phyloP scores from a whole-genome alignment of 2,888 invertebrate genomes.

The Miltochrista miniata region DNA sequence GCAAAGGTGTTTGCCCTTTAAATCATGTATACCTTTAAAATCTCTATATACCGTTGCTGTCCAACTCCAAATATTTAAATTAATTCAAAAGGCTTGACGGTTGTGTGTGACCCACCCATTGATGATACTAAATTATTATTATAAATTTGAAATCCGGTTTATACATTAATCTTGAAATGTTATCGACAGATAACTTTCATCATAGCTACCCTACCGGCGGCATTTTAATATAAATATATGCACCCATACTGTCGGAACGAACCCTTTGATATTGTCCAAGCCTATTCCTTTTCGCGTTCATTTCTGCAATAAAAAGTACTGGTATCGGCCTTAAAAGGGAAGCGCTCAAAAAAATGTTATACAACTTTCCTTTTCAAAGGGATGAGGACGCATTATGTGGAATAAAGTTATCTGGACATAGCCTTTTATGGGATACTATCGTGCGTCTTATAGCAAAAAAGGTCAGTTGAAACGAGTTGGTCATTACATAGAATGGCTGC shows the following conservation, averaged over 20 bases:
- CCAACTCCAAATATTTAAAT: too few relatives aligned
- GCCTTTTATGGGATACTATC: constrained; percentile 74
- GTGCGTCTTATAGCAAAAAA: constrained; percentile 67
- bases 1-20: constrained; percentile 58
- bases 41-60: too few relatives aligned
- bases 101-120: too few relatives aligned
- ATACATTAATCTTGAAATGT: too few relatives aligned
- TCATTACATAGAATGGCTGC: constrained; percentile 67
- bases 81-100: too few relatives aligned
- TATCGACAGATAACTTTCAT: too few relatives aligned
- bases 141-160: too few relatives aligned
- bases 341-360: constrained; percentile 70
- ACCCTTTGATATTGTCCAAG: constrained; percentile 62
- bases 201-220: too few relatives aligned
- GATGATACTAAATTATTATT: too few relatives aligned
- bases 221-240: constrained; percentile 52
- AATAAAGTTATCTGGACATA: constrained; percentile 80
- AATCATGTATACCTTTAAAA: not conserved
- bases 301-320: constrained; percentile 70
- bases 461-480: constrained; percentile 63
- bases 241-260: constrained; percentile 49
- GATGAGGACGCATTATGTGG: constrained; percentile 71
- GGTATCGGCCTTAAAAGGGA: constrained; percentile 65
- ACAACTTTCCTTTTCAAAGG: constrained; percentile 80
- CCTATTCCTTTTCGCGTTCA: constrained; percentile 54